Evolutionary conservation across 2,888 invertebrate genomes (phyloP), one percentile per base, ranked within the genome.

Genomic region (Laspeyria flexula): DNA sequence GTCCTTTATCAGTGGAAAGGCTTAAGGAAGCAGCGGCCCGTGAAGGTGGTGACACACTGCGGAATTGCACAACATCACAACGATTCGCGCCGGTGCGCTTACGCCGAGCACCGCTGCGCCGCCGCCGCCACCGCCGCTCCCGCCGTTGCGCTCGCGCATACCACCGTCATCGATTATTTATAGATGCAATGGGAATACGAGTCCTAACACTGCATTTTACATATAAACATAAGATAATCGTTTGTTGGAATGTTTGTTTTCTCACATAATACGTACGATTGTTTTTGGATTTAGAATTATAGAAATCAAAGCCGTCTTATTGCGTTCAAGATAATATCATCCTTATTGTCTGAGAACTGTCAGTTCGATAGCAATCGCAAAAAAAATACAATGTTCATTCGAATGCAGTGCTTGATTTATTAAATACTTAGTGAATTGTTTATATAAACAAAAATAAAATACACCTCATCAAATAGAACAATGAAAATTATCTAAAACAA

Each of bases 41-140:
- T 84, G 83, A 84, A 85, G 82, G 80, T 81, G 81, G 83, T 71
- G 81, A 81, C 80, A 75, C 71, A 75, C 71, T 70, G 71, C 52
- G 64, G 63, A 60, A 65, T 85, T 85, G 79, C 79, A 71, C 75
- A 82, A 82, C 77, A 60, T 60, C 68, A 60, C 53, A 51, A 55
- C 60, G 60, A 59, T 62, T 60, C 67, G 62, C 55, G 52, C 47
- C 48, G 47, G 25, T 40, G 53, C 46, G 38, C 44, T 54, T 37
- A 40, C 44, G 39, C 40, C 27, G 46, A 44, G 64, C n/a, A n/a
- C n/a, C n/a, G n/a, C n/a, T n/a, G n/a, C n/a, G n/a, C n/a, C n/a
- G n/a, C n/a, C n/a, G n/a, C n/a, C n/a, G n/a, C n/a, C n/a, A n/a
- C n/a, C n/a, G n/a, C n/a, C n/a, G n/a, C n/a, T n/a, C n/a, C n/a